These are phyloP conservation scores for Aradophagus sp. DNA, from an alignment of 1,140 invertebrate genomes.

Conservation along the genomic window DNA sequence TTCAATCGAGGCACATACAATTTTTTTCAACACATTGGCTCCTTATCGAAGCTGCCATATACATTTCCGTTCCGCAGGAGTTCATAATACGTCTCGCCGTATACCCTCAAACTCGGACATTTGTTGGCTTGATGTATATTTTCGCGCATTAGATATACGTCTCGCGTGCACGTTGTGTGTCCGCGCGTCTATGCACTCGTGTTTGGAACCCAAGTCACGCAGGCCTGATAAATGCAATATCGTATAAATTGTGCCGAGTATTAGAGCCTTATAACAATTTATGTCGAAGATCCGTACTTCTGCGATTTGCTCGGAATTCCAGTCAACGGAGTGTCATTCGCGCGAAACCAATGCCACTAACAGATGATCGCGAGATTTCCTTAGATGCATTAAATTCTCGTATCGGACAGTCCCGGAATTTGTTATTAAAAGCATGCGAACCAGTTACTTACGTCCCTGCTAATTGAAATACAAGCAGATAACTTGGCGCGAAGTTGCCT, in stretches of 20 bases:
- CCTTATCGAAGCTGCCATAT: constrained; percentile 10
- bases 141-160: constrained; percentile 49
- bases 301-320: too few relatives aligned
- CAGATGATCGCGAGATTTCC: constrained; percentile 9
- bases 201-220: constrained; percentile 61
- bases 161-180: constrained; percentile 30
- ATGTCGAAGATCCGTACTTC: constrained; percentile 46
- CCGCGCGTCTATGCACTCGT: constrained; percentile 22
- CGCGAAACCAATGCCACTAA: not conserved
- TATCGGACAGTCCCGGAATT: constrained; percentile 7
- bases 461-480: constrained; percentile 41
- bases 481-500: constrained; percentile 22
- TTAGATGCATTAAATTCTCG: constrained; percentile 11
- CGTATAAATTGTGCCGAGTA: constrained; percentile 70
- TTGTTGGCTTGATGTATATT: constrained; percentile 39
- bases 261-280: constrained; percentile 64
- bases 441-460: constrained; percentile 10
- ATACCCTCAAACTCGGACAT: constrained; percentile 3
- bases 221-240: constrained; percentile 71
- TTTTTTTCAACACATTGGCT: not conserved
- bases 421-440: constrained; percentile 24
- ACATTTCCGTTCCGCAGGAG: constrained; percentile 2
- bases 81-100: constrained; percentile 6
- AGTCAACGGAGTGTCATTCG: too few relatives aligned
- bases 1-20: not conserved